phyloP scores from a whole-genome alignment of 2,797 vertebrate species.

The Leontopithecus rosalia region DNA sequence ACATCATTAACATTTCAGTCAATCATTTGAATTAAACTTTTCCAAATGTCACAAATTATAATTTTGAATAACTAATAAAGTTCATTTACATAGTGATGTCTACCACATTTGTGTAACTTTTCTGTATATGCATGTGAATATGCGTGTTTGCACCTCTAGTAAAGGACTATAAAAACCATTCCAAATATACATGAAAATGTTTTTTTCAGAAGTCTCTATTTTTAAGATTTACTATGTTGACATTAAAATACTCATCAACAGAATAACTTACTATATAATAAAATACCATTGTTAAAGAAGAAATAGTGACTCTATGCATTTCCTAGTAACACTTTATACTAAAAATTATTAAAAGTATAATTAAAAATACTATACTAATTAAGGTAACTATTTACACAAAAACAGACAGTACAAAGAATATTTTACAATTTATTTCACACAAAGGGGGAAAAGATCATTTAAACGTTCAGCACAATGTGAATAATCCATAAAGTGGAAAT shows the following conservation, averaged over 20 bases:
- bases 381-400: neutral
- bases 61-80: conserved; percentile 15
- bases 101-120: neutral
- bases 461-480: conserved; percentile 3
- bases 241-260: conserved; percentile 25
- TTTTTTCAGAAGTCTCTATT: neutral
- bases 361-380: neutral
- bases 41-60: neutral
- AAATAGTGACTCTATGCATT: neutral
- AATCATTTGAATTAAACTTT: neutral
- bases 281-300: neutral
- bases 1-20: neutral
- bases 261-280: neutral
- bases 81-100: neutral
- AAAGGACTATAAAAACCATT: neutral
- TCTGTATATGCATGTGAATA: neutral
- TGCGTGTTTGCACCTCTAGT: neutral
- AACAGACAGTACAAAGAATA: neutral
- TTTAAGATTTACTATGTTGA: conserved; percentile 7
- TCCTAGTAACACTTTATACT: neutral
- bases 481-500: neutral
- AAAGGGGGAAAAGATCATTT: neutral
- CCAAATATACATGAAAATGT: conserved; percentile 5
- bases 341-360: neutral
- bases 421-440: neutral